These are phyloP conservation scores for Saimiri boliviensis DNA, from an alignment of 2,113 vertebrate genomes.

Conservation along the genomic window DNA sequence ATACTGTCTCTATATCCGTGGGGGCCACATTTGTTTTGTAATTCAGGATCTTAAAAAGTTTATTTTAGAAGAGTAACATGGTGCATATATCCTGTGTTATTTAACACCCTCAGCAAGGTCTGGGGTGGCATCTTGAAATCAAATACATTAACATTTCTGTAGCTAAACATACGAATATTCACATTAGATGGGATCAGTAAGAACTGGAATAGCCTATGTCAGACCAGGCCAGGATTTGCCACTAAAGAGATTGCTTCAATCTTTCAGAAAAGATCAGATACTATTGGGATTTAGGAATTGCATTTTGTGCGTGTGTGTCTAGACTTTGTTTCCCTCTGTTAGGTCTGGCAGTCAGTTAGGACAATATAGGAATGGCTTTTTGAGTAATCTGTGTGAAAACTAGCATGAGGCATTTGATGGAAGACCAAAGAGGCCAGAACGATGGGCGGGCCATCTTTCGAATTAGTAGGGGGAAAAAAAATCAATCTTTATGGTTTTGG, in stretches of 20 bases:
- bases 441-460: constrained; percentile 22
- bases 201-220: background rate
- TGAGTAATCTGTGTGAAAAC: constrained; percentile 24
- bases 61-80: constrained; percentile 20
- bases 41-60: background rate
- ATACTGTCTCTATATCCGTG: background rate
- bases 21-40: background rate
- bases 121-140: constrained; percentile 40
- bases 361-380: background rate
- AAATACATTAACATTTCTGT: constrained; percentile 53
- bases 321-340: background rate
- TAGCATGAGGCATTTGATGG: background rate
- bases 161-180: constrained; percentile 57
- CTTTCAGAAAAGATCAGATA: background rate
- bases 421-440: constrained; percentile 24
- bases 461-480: background rate
- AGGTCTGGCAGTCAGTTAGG: background rate
- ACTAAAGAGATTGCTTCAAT: background rate
- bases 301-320: background rate
- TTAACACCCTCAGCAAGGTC: background rate
- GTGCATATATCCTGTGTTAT: background rate
- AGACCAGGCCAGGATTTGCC: background rate
- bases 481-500: constrained; percentile 55
- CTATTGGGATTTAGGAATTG: background rate
- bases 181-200: background rate